Evolutionary conservation across 1,140 invertebrate species (phyloP).

Genomic region (Paracyclopina nana): DNA sequence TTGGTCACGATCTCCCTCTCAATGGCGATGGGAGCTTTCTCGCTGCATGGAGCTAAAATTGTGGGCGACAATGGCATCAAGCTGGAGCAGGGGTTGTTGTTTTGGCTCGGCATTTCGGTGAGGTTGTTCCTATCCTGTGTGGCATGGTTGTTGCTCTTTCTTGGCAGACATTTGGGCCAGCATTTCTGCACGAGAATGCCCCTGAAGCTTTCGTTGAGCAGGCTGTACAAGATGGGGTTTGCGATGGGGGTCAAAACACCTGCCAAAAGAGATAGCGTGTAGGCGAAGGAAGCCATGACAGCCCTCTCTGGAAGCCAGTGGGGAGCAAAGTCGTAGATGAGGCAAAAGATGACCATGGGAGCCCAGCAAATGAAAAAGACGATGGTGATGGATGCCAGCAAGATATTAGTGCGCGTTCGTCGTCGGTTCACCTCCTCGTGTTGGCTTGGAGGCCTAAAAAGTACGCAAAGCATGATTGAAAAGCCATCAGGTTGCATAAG

Average conservation of each 20-base stretch:
- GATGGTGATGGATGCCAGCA: neutral
- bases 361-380: neutral
- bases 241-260: neutral
- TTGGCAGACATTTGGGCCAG: too few species aligned
- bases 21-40: too few species aligned
- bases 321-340: neutral
- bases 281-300: neutral
- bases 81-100: too few species aligned
- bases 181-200: too few species aligned
- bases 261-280: neutral
- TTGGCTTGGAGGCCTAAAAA: neutral
- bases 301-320: neutral
- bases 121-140: too few species aligned
- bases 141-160: too few species aligned
- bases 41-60: too few species aligned
- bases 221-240: slow-evolving; percentile 1
- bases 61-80: too few species aligned
- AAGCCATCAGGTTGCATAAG: too few species aligned
- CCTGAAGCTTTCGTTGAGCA: slow-evolving; percentile 1
- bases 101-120: too few species aligned
- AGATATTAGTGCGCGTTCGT: neutral
- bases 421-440: neutral
- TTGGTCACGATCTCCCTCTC: too few species aligned
- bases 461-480: too few species aligned
- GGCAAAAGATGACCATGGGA: neutral